Evolutionary conservation across 2,888 invertebrate species (phyloP), one percentile per base, ranked within the genome.

Genomic region (Corbicula japonica): DNA sequence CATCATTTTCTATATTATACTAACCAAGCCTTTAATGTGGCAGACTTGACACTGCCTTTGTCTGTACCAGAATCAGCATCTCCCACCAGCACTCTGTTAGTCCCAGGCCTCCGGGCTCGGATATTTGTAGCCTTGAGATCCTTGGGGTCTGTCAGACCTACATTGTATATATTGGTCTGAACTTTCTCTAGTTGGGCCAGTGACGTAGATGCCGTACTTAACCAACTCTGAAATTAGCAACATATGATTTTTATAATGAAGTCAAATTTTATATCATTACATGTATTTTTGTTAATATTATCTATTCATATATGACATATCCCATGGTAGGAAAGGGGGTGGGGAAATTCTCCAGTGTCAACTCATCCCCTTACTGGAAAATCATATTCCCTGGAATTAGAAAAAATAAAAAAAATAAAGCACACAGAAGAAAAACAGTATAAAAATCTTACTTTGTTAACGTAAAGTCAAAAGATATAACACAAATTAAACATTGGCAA

Each of bases 161-260:
- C 70, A 75, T 89, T 91, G 80, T 91, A 90, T 4, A 91, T 85
- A 23, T 77, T 86, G n/a, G 90, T 73, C 41, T 88, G 87, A 21
- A 91, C 86, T 54, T 88, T 87, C 69, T 91, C 88, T 21, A 91
- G 79, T 38, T 87, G 80, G 0, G 86, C 84, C 35, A 91, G 66
- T 0, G 89, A 89, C 15, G 81, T 87, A 68, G 77, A 80, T 5
- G 89, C 86, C 52, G 90, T 83, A 46, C 80, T 86, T 48, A 90
- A 72, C 90, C 91, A 91, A 58, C 89, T 87, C 90, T 91, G 79
- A 28, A 79, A 71, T 58, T 34, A 61, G 23, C 52, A 52, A 4
- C 26, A n/a, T 26, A 50, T 50, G 26, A 50, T 50, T 6, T 46
- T 18, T 3, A 3, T 46, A n/a, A n/a, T n/a, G n/a, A n/a, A n/a